These are phyloP conservation scores for Meteorus cinctellus DNA, from an alignment of 2,888 invertebrate genomes.

Conservation along the genomic window DNA sequence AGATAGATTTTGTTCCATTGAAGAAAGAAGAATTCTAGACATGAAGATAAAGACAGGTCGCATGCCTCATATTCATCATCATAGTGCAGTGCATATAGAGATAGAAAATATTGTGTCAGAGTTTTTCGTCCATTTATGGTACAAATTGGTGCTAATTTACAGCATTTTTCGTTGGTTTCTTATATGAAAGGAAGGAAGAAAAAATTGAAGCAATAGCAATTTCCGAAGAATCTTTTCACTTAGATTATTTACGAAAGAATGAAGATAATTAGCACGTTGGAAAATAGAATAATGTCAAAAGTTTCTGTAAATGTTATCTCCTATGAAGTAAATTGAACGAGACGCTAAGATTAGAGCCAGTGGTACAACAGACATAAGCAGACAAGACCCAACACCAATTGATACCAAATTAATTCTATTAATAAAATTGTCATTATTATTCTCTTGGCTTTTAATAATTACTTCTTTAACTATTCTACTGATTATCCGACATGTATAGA, in stretches of 20 bases:
- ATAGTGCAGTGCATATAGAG: slow-evolving; percentile 8
- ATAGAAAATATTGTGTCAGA: background rate
- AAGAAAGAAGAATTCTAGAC: background rate
- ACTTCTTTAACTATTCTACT: slow-evolving; percentile 30
- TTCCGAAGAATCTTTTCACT: background rate
- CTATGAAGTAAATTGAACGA: slow-evolving; percentile 16
- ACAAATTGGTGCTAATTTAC: slow-evolving; percentile 58
- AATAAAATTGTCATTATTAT: slow-evolving; percentile 44
- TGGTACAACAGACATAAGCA: slow-evolving; percentile 63
- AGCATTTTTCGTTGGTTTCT: slow-evolving; percentile 2
- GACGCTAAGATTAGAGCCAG: slow-evolving; percentile 49
- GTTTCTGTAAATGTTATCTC: slow-evolving; percentile 24
- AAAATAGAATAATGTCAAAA: background rate
- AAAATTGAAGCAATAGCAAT: background rate
- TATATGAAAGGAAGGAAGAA: background rate
- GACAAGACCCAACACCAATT: slow-evolving; percentile 66
- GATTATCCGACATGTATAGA: slow-evolving; percentile 24
- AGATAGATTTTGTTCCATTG: background rate
- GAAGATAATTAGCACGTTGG: background rate
- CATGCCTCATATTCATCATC: background rate
- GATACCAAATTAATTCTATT: slow-evolving; percentile 58
- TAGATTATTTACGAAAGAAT: background rate
- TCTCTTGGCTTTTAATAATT: slow-evolving; percentile 24
- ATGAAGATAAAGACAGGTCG: background rate
- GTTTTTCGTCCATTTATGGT: slow-evolving; percentile 42